These are phyloP conservation scores for human DNA, from an alignment of 2,113 vertebrate genomes.

Conservation along the genomic window GRCh38 chr5:143751001-143751500, in stretches of 20 bases:
- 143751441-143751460: background rate
- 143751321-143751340: background rate
- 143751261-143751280: background rate
- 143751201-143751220: background rate
- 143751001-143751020: background rate
- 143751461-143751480: background rate
- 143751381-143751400: background rate
- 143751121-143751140: background rate
- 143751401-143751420: background rate
- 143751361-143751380: background rate
- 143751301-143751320: background rate
- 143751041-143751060: background rate
- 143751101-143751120: accelerated
- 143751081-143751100: background rate
- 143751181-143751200: background rate
- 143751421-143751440: background rate
- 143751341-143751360: background rate
- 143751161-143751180: background rate
- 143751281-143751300: background rate
- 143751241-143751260: background rate
- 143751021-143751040: background rate
- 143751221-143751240: accelerated
- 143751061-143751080: background rate
- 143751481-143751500: background rate
- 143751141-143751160: background rate